These are phyloP conservation scores for Drosophila quadrilineata DNA, from an alignment of 1,140 invertebrate species.

Conservation along the genomic window DNA sequence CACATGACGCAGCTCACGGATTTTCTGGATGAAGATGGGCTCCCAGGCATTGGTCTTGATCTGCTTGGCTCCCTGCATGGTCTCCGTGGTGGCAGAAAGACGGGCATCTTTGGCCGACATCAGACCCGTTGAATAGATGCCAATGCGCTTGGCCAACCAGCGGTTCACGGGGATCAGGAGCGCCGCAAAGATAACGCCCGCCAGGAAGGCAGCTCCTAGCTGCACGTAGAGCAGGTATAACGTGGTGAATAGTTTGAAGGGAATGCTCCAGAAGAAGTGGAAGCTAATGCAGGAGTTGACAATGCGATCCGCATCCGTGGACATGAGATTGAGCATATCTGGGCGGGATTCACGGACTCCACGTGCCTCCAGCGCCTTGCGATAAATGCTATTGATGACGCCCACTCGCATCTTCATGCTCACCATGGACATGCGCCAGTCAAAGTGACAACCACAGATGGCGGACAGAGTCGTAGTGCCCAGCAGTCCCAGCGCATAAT, in stretches of 20 bases:
- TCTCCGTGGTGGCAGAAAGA: constrained; percentile 94
- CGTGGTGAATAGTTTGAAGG: constrained; percentile 89
- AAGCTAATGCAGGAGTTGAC: constrained; percentile 98
- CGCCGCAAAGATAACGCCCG: constrained; percentile 93
- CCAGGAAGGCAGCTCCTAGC: constrained; percentile 94
- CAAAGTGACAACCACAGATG: constrained; percentile 93
- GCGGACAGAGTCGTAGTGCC: constrained; percentile 86
- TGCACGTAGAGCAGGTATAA: constrained; percentile 92
- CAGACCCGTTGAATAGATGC: constrained; percentile 90
- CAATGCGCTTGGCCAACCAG: constrained; percentile 94
- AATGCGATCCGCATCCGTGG: constrained; percentile 96
- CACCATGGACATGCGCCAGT: constrained; percentile 92
- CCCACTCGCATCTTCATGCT: constrained; percentile 93
- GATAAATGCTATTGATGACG: constrained; percentile 92
- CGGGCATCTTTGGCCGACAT: constrained; percentile 96
- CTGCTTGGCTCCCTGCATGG: constrained; percentile 92
- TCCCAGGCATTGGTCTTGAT: constrained; percentile 98
- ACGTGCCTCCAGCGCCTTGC: constrained; percentile 88
- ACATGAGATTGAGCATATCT: constrained; percentile 98
- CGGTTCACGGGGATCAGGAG: constrained; percentile 97
- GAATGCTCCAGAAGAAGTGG: constrained; percentile 98
- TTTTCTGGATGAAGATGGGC: constrained; percentile 89
- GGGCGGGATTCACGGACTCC: constrained; percentile 61
- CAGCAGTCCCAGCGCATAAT: constrained; percentile 90
- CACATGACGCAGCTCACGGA: constrained; percentile 84